A percentile compares a stretch with the other conserved stretches of the same genome.
These are phyloP conservation scores for Nycticorax nycticorax DNA, from an alignment of 2,113 vertebrate genomes.

Conservation along the genomic window DNA sequence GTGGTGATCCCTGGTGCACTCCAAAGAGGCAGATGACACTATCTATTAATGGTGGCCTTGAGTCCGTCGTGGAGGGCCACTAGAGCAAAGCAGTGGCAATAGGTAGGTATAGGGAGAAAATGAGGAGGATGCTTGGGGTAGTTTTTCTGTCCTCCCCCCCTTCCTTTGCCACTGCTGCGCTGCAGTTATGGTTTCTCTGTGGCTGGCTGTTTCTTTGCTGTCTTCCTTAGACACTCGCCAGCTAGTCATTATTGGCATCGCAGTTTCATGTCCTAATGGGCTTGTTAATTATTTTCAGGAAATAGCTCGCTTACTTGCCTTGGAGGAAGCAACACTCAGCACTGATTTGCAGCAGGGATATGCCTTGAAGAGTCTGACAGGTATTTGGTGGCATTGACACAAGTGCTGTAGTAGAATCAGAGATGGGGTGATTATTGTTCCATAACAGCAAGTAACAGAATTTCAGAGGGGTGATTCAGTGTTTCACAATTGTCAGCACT, in stretches of 20 bases:
- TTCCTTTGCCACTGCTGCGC: rapidly evolving
- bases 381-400: conserved; percentile 57
- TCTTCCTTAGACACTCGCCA: neutral
- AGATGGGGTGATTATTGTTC: neutral
- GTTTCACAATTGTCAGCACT: neutral
- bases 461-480: neutral
- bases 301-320: conserved; percentile 93
- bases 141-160: neutral
- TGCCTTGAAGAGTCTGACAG: conserved; percentile 96
- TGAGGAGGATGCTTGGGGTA: neutral
- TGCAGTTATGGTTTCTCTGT: neutral
- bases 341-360: conserved; percentile 98
- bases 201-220: neutral
- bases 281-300: conserved; percentile 77
- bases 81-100: neutral
- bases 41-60: neutral
- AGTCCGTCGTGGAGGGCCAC: neutral
- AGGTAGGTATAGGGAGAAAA: neutral
- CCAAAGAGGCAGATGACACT: neutral
- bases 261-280: neutral
- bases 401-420: neutral
- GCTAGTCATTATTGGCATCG: neutral
- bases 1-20: neutral
- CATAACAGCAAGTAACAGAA: neutral
- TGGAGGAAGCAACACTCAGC: conserved; percentile 96